These are phyloP conservation scores for Erpetoichthys calabaricus DNA, from an alignment of 2,797 vertebrate genomes.

Conservation along the genomic window DNA sequence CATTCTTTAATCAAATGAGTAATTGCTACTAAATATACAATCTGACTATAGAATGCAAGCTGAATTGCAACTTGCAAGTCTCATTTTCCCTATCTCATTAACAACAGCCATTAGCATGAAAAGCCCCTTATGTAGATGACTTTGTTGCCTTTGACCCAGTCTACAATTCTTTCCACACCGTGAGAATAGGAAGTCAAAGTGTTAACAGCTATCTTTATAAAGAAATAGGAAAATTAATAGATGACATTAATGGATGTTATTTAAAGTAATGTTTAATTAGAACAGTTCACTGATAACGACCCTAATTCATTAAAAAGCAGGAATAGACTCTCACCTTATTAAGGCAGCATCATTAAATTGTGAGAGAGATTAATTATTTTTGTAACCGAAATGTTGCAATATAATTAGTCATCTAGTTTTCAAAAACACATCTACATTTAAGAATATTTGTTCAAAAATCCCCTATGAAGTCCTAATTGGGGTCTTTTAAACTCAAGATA, in stretches of 20 bases:
- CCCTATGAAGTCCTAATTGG: not conserved
- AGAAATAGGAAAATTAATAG: slow-evolving; percentile 8
- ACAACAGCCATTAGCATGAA: not conserved
- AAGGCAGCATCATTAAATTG: slow-evolving; percentile 27
- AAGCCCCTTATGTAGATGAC: not conserved
- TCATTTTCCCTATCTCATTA: slow-evolving; percentile 3
- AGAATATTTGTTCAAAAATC: not conserved
- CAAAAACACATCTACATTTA: slow-evolving; percentile 1
- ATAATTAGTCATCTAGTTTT: slow-evolving; percentile 19
- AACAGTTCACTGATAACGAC: slow-evolving; percentile 32
- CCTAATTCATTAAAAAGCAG: slow-evolving; percentile 44
- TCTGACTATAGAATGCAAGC: not conserved
- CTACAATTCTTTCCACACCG: not conserved
- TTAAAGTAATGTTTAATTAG: slow-evolving; percentile 35
- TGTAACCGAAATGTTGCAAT: slow-evolving; percentile 21
- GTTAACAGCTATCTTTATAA: slow-evolving; percentile 13
- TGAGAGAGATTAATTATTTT: slow-evolving; percentile 36
- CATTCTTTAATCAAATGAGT: not conserved
- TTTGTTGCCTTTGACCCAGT: not conserved
- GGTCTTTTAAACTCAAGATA: not conserved
- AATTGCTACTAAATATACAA: not conserved
- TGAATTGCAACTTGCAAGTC: not conserved
- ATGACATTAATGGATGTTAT: slow-evolving; percentile 12
- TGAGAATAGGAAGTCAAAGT: slow-evolving; percentile 18
- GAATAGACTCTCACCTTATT: slow-evolving; percentile 35